These are phyloP conservation scores for Passer domesticus DNA, from an alignment of 2,113 vertebrate species.

Conservation along the genomic window DNA sequence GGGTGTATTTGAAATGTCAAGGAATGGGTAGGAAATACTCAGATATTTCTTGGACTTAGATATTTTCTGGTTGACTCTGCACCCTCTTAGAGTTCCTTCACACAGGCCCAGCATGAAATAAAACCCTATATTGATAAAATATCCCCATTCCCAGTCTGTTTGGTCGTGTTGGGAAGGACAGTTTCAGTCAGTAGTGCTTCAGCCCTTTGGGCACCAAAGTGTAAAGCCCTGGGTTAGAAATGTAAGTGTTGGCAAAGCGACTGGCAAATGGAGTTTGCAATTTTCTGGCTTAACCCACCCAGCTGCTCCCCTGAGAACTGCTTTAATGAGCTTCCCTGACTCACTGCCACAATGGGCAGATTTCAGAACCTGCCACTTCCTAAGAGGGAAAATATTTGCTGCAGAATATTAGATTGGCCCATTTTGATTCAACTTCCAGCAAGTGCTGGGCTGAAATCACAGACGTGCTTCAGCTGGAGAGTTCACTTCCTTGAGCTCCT, in stretches of 20 bases:
- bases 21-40: not conserved
- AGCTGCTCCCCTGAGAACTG: not conserved
- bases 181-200: not conserved
- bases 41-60: not conserved
- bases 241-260: not conserved
- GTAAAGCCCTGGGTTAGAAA: not conserved
- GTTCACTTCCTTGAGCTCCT: not conserved
- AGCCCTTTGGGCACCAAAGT: not conserved
- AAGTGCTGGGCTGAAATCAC: not conserved
- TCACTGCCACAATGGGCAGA: not conserved
- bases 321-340: conserved; percentile 5
- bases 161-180: not conserved
- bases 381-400: not conserved
- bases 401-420: not conserved
- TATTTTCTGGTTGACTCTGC: not conserved
- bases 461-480: not conserved
- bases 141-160: not conserved
- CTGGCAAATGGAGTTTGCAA: not conserved
- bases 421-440: not conserved
- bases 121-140: not conserved
- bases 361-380: conserved; percentile 6
- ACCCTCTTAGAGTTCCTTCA: not conserved
- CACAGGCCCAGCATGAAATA: not conserved
- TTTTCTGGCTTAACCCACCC: not conserved
- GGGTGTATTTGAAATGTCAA: not conserved